Conservation (phyloP, 2,888 invertebrate genomes). For the Drosophila nr. fundita region DNA sequence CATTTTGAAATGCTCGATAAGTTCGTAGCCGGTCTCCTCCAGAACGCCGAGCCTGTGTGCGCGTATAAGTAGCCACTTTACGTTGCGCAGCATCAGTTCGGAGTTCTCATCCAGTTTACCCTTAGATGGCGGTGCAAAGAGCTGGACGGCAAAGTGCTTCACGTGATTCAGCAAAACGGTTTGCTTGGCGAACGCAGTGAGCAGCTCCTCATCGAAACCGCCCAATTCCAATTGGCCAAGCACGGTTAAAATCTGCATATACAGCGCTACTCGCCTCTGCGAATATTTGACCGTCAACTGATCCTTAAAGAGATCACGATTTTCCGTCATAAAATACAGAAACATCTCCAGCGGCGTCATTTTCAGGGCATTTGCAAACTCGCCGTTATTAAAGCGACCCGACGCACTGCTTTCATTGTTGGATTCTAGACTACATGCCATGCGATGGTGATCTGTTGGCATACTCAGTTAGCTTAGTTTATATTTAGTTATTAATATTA, state of each 20-base stretch:
- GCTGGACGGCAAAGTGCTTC: conserved; percentile 53
- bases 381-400: conserved; percentile 38
- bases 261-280: conserved; percentile 65
- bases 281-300: conserved; percentile 70
- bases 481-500: not conserved
- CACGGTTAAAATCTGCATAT: conserved; percentile 61
- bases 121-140: conserved; percentile 82
- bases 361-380: conserved; percentile 41
- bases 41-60: conserved; percentile 53
- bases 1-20: conserved; percentile 57
- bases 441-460: conserved; percentile 9
- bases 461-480: not conserved
- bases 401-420: conserved; percentile 6
- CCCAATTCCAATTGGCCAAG: conserved; percentile 74
- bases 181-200: conserved; percentile 66
- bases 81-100: conserved; percentile 52
- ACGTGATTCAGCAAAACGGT: conserved; percentile 63
- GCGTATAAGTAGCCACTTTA: conserved; percentile 63
- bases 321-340: conserved; percentile 59
- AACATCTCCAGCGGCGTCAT: conserved; percentile 78
- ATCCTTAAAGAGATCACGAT: conserved; percentile 59
- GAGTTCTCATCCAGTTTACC: conserved; percentile 53
- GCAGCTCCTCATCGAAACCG: conserved; percentile 69
- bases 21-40: conserved; percentile 32
- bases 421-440: conserved; percentile 20